Percentiles rank a stretch among this genome's conserved stretches.
phyloP scores from a whole-genome alignment of 2,113 vertebrate genomes.

The Mesembrinibis cayennensis region DNA sequence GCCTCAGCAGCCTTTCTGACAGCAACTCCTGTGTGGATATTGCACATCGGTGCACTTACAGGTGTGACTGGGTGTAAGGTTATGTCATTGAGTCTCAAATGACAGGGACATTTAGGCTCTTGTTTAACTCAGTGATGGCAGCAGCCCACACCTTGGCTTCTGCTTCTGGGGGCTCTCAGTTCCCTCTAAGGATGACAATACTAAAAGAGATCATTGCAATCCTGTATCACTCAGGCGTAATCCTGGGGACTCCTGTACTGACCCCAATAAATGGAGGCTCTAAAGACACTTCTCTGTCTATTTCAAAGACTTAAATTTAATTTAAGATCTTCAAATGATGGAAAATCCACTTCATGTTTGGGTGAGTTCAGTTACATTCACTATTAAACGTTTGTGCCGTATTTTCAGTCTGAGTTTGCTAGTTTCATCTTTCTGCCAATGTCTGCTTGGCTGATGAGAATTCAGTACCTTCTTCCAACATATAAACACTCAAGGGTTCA shows the following conservation, averaged over 20 bases:
- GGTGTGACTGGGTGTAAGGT: background rate
- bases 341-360: constrained; percentile 28
- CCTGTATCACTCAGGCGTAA: background rate
- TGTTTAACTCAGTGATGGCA: background rate
- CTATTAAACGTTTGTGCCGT: background rate
- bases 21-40: background rate
- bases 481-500: background rate
- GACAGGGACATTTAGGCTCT: background rate
- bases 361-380: background rate
- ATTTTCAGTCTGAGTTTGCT: constrained; percentile 26
- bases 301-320: background rate
- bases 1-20: background rate
- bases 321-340: background rate
- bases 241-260: background rate
- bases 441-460: constrained; percentile 26
- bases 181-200: background rate
- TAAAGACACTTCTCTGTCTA: background rate
- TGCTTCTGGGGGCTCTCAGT: background rate
- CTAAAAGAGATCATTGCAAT: background rate
- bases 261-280: rapidly evolving
- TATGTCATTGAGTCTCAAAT: background rate
- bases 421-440: constrained; percentile 33
- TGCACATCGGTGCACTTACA: background rate
- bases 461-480: background rate
- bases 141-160: background rate